Conservation (phyloP, 2,888 invertebrate species). For the Ophion costatus region DNA sequence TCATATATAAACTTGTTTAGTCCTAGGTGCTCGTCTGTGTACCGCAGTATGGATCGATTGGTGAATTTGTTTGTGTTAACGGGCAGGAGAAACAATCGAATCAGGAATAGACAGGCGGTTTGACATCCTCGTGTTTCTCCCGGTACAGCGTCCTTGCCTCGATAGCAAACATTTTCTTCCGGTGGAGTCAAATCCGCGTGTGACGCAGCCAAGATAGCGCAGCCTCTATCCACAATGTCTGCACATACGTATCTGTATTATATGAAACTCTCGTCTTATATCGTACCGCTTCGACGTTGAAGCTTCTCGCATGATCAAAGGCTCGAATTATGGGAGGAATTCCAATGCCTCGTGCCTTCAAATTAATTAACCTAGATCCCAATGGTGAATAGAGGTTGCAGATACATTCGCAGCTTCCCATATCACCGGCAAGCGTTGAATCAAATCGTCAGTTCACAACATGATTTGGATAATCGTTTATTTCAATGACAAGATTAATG, state of each 20-base stretch:
- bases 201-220: constrained; percentile 46
- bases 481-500: no score
- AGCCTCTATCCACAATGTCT: not conserved
- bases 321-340: not conserved
- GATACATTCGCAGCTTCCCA: not conserved
- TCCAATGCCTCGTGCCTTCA: not conserved
- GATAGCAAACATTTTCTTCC: constrained; percentile 49
- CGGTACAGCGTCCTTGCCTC: constrained; percentile 40
- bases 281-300: constrained; percentile 4
- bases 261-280: constrained; percentile 17
- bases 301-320: constrained; percentile 17
- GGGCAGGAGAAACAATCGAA: constrained; percentile 43
- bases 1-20: not conserved
- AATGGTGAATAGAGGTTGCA: not conserved
- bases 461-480: no score
- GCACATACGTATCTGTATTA: constrained; percentile 1
- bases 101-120: constrained; percentile 11
- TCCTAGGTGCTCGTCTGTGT: constrained; percentile 8
- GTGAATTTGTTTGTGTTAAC: constrained; percentile 48
- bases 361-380: constrained; percentile 13
- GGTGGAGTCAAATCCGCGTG: constrained; percentile 44
- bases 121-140: constrained; percentile 21
- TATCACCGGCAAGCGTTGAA: not conserved
- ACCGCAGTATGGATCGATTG: constrained; percentile 37
- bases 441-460: no score